These are phyloP conservation scores for Limenitis camilla DNA, from an alignment of 2,888 invertebrate genomes.

Conservation along the genomic window DNA sequence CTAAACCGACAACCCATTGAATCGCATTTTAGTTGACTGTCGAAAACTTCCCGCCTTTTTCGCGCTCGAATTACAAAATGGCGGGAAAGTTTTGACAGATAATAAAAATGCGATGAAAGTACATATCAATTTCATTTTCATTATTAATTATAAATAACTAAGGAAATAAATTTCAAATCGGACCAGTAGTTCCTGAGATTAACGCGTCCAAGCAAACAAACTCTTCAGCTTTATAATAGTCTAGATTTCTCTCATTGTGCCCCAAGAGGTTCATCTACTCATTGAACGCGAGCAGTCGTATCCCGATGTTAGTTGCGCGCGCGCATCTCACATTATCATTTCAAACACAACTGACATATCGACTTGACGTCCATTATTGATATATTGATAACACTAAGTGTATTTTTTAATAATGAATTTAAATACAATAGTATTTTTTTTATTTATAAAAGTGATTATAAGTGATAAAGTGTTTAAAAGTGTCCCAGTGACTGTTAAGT, in stretches of 20 bases:
- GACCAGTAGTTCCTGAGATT: too few relatives aligned
- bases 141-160: constrained; percentile 23
- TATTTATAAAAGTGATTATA: constrained; percentile 26
- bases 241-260: too few relatives aligned
- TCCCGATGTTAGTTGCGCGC: constrained; percentile 40
- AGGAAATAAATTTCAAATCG: constrained; percentile 37
- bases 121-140: constrained; percentile 42
- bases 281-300: constrained; percentile 48
- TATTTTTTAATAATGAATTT: neutral
- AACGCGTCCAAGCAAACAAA: too few relatives aligned
- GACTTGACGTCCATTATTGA: neutral
- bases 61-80: constrained; percentile 28
- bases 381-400: neutral
- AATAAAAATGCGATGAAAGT: constrained; percentile 37
- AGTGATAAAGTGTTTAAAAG: constrained; percentile 76
- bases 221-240: too few relatives aligned
- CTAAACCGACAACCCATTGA: constrained; percentile 6
- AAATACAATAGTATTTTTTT: neutral
- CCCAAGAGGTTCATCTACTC: constrained; percentile 30
- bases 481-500: constrained; percentile 83
- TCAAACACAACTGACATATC: constrained; percentile 13
- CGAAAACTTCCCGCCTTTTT: constrained; percentile 1
- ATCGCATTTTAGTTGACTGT: constrained; percentile 4
- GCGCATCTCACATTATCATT: constrained; percentile 22
- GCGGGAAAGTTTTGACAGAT: constrained; percentile 11